Conservation (phyloP, 2,797 vertebrate species). For the Odontamblyopus lacepedii region DNA sequence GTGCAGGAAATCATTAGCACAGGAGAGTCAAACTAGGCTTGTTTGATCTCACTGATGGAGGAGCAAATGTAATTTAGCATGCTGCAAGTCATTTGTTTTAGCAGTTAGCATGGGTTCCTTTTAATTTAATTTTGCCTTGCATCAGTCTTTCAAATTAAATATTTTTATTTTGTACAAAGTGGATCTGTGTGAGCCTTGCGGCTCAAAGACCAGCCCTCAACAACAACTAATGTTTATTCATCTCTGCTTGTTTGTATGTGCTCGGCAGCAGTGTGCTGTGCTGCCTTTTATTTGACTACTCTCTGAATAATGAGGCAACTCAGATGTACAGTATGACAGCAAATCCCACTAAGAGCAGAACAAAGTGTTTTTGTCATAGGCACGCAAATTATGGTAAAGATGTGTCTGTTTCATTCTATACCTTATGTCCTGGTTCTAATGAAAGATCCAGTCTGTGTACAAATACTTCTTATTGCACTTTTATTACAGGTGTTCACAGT, state of each 20-base stretch:
- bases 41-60: constrained; percentile 81
- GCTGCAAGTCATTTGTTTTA: constrained; percentile 81
- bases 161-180: constrained; percentile 80
- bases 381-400: constrained; percentile 72
- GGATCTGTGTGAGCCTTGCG: constrained; percentile 67
- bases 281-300: constrained; percentile 70
- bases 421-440: constrained; percentile 56
- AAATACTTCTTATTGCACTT: constrained; percentile 14
- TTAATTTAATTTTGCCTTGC: constrained; percentile 81
- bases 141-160: constrained; percentile 79
- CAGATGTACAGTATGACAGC: constrained; percentile 70
- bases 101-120: constrained; percentile 80
- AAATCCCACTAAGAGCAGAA: constrained; percentile 67
- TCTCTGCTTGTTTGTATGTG: constrained; percentile 76
- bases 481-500: background rate
- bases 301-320: constrained; percentile 75
- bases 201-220: constrained; percentile 68
- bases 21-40: constrained; percentile 74
- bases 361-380: constrained; percentile 70
- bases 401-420: constrained; percentile 60
- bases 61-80: constrained; percentile 81
- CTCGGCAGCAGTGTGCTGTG: constrained; percentile 65
- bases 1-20: constrained; percentile 82
- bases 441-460: constrained; percentile 37
- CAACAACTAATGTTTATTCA: constrained; percentile 78